These are phyloP conservation scores for Odontesthes bonariensis DNA, from an alignment of 2,113 vertebrate genomes.

Conservation along the genomic window DNA sequence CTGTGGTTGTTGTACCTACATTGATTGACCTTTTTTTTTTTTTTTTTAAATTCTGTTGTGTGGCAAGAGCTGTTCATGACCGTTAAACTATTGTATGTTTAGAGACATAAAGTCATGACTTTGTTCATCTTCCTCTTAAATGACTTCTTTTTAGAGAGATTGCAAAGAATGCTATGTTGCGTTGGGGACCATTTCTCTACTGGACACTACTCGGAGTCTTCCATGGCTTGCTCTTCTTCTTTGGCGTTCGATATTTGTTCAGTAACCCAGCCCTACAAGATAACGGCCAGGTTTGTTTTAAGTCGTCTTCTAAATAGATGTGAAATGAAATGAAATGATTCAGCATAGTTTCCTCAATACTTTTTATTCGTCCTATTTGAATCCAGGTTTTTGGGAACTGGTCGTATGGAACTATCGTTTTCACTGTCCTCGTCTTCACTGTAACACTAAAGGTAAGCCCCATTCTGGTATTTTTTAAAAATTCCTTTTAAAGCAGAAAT, in stretches of 20 bases:
- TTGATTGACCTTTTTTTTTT: too few relatives aligned
- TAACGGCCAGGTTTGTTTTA: conserved; percentile 89
- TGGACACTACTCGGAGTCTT: conserved; percentile 94
- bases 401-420: conserved; percentile 96
- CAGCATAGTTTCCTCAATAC: background rate
- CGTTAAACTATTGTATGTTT: too few relatives aligned
- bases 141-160: conserved; percentile 84
- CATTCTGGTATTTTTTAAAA: background rate
- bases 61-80: too few relatives aligned
- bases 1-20: background rate
- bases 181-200: conserved; percentile 92
- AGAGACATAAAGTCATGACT: background rate
- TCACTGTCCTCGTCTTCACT: conserved; percentile 96
- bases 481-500: too few relatives aligned
- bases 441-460: conserved; percentile 94
- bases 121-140: background rate
- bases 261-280: conserved; percentile 90
- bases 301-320: background rate
- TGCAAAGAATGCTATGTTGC: conserved; percentile 94
- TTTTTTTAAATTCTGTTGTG: too few relatives aligned
- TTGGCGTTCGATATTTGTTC: conserved; percentile 92
- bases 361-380: conserved; percentile 32
- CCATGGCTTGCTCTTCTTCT: conserved; percentile 95
- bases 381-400: conserved; percentile 96
- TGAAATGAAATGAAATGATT: background rate